Percentiles rank a stretch among this genome's conserved stretches.
Conservation (phyloP, 2,888 invertebrate species). For the Cerceris rybyensis region DNA sequence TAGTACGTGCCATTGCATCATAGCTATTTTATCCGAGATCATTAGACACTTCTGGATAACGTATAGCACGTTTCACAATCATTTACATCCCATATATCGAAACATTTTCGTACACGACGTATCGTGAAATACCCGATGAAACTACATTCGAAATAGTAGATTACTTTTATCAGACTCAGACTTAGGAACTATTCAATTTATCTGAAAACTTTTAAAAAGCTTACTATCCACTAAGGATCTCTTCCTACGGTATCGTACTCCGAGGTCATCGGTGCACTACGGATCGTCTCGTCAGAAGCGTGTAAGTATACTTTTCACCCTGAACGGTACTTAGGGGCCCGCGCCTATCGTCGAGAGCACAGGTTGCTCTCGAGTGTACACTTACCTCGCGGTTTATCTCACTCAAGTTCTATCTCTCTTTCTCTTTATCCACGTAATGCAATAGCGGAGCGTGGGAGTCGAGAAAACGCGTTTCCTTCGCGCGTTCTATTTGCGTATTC, state of each 20-base stretch:
- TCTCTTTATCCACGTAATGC: slow-evolving; percentile 28
- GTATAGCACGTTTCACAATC: not conserved
- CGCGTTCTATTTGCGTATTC: slow-evolving; percentile 52
- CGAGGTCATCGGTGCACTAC: slow-evolving; percentile 46
- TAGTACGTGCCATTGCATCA: slow-evolving; percentile 16
- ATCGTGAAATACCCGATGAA: too few relatives aligned
- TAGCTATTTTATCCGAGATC: slow-evolving; percentile 11
- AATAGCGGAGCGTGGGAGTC: slow-evolving; percentile 58
- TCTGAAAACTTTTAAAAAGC: not conserved
- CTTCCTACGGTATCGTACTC: slow-evolving; percentile 47
- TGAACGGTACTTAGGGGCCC: slow-evolving; percentile 46
- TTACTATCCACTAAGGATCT: slow-evolving; percentile 28
- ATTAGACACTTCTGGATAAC: not conserved
- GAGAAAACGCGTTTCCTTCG: slow-evolving; percentile 59
- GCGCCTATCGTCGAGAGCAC: slow-evolving; percentile 47
- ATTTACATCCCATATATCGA: not conserved
- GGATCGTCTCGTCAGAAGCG: slow-evolving; percentile 46
- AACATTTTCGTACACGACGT: not conserved
- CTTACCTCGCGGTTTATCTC: slow-evolving; percentile 28
- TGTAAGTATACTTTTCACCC: slow-evolving; percentile 42
- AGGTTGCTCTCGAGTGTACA: slow-evolving; percentile 46
- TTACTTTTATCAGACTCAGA: too few relatives aligned
- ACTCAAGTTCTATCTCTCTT: not conserved
- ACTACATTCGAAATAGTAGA: too few relatives aligned
- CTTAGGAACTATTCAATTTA: too few relatives aligned